Evolutionary conservation across 1,140 invertebrate species (phyloP).

Genomic region (Bombus sylvicola): DNA sequence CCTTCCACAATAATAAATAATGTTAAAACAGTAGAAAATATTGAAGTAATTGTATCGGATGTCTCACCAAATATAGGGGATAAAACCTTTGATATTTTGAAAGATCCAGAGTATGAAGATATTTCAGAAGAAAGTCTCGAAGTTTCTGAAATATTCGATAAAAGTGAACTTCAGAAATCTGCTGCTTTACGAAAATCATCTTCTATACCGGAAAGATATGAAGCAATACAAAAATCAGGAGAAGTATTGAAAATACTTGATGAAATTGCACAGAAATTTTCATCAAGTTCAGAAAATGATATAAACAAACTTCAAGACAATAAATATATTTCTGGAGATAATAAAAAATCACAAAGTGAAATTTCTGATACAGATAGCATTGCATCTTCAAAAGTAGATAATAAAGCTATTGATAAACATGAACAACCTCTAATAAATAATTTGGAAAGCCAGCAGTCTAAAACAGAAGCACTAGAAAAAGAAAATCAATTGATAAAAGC

Average conservation of each 20-base stretch:
- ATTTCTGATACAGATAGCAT: constrained; percentile 31
- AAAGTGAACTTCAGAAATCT: constrained; percentile 65
- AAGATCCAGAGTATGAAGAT: constrained; percentile 80
- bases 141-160: constrained; percentile 79
- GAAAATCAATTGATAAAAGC: neutral
- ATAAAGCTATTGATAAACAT: constrained; percentile 16
- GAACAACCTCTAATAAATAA: neutral
- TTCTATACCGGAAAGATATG: constrained; percentile 71
- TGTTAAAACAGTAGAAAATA: neutral
- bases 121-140: constrained; percentile 81
- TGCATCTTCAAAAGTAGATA: constrained; percentile 1
- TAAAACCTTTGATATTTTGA: constrained; percentile 69
- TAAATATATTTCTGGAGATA: constrained; percentile 15
- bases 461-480: neutral
- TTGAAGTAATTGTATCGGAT: constrained; percentile 6
- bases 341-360: constrained; percentile 8
- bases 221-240: constrained; percentile 71
- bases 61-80: constrained; percentile 37
- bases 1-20: neutral
- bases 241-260: constrained; percentile 74
- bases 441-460: constrained; percentile 1
- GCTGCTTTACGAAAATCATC: constrained; percentile 53
- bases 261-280: constrained; percentile 71
- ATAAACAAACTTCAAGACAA: constrained; percentile 12
- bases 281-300: constrained; percentile 14